A percentile compares a stretch with the other conserved stretches of the same genome.
Evolutionary conservation across 35 echinoderm and acorn worm species (phyloP).

Genomic region (Lytechinus variegatus): DNA sequence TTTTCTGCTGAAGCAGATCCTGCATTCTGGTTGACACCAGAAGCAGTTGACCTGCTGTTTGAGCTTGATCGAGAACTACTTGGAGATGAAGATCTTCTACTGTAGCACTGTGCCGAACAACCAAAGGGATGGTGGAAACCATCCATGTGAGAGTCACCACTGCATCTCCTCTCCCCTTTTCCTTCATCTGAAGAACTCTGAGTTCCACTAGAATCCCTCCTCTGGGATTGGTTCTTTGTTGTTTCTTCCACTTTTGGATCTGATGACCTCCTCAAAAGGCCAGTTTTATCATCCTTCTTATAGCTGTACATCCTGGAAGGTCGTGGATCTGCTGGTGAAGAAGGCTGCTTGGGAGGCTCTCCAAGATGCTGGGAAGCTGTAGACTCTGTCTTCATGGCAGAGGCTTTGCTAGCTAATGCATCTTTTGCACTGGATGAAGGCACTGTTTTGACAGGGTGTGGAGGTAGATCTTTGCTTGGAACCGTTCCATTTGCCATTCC

Average conservation of each 20-base stretch:
- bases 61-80: constrained; percentile 12
- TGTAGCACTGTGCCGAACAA: constrained; percentile 42
- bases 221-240: not conserved
- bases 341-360: not conserved
- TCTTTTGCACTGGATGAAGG: constrained; percentile 20
- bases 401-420: not conserved
- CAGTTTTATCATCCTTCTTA: constrained; percentile 25
- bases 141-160: constrained; percentile 36
- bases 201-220: not conserved
- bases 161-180: constrained; percentile 39
- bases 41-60: not conserved
- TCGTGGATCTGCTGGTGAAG: not conserved
- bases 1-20: not conserved
- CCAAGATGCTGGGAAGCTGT: not conserved
- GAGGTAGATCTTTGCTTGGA: constrained; percentile 23
- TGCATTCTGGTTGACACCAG: not conserved
- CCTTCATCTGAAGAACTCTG: not conserved
- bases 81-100: not conserved
- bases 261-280: not conserved
- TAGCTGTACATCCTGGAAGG: constrained; percentile 16
- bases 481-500: constrained; percentile 9
- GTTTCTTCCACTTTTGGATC: constrained; percentile 23
- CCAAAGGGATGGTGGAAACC: constrained; percentile 48
- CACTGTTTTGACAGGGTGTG: not conserved
- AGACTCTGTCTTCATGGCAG: not conserved